phyloP scores from a whole-genome alignment of 2,797 vertebrate genomes.

The Euphonia xanthogaster region DNA sequence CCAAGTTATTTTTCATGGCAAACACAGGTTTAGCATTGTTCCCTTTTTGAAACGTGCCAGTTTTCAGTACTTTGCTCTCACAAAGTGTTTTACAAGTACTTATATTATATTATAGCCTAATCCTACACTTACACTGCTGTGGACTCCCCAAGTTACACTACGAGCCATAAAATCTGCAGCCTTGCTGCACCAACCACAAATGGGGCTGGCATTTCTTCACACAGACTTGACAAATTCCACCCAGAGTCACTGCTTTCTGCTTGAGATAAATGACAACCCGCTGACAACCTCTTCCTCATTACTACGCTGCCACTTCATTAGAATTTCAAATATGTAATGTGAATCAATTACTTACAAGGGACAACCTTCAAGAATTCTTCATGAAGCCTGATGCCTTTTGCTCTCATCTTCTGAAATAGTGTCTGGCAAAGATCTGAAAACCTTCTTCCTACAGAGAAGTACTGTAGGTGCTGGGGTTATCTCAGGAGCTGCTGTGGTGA shows the following conservation, averaged over 20 bases:
- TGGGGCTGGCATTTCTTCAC: not conserved
- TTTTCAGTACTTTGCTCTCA: not conserved
- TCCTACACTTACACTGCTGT: not conserved
- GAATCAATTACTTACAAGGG: slow-evolving; percentile 58
- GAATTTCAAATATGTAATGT: not conserved
- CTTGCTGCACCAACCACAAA: not conserved
- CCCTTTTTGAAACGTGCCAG: not conserved
- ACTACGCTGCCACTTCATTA: not conserved
- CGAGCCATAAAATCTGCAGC: not conserved
- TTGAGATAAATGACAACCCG: not conserved
- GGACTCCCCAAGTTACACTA: not conserved
- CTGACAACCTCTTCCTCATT: slow-evolving; percentile 1
- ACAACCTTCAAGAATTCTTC: slow-evolving; percentile 52
- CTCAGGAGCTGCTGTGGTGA: not conserved
- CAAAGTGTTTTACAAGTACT: not conserved
- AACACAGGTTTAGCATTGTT: not conserved
- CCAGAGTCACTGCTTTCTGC: not conserved
- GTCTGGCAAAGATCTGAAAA: slow-evolving; percentile 25
- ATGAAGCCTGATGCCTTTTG: not conserved
- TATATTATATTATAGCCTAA: not conserved
- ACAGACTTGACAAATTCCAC: not conserved
- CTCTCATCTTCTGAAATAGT: slow-evolving; percentile 16
- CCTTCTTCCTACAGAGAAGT: slow-evolving; percentile 42
- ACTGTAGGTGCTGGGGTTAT: slow-evolving; percentile 22
- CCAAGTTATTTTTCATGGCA: not conserved